These are phyloP conservation scores for Tribolium freemani DNA, from an alignment of 2,888 invertebrate genomes.

Conservation along the genomic window DNA sequence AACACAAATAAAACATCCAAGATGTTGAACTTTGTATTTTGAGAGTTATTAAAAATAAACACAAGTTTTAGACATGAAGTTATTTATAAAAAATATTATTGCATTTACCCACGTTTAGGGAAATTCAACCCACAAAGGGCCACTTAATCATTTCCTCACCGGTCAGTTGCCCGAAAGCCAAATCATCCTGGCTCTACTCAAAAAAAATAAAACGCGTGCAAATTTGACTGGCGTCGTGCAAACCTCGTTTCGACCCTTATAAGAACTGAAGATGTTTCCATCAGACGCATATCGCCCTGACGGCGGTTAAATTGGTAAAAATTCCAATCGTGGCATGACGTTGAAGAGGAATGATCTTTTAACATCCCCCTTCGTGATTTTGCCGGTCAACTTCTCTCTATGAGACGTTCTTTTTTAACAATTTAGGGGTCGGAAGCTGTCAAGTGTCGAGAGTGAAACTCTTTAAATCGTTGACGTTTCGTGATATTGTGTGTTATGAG, in stretches of 20 bases:
- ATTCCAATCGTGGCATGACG: conserved; percentile 16
- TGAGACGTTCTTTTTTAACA: conserved; percentile 17
- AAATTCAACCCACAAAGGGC: too few relatives aligned
- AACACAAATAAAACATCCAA: not conserved
- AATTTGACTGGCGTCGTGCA: not conserved
- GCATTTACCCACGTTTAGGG: too few relatives aligned
- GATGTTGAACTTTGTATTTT: not conserved
- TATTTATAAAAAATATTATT: too few relatives aligned
- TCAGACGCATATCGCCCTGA: not conserved
- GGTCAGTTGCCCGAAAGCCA: not conserved
- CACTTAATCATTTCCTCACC: too few relatives aligned
- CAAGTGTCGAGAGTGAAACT: conserved; percentile 9
- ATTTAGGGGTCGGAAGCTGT: conserved; percentile 14
- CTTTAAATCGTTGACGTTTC: conserved; percentile 23
- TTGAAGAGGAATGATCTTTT: conserved; percentile 24
- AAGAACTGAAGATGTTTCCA: not conserved
- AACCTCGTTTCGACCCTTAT: not conserved
- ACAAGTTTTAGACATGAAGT: too few relatives aligned
- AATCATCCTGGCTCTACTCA: too few relatives aligned
- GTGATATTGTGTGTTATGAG: conserved; percentile 9
- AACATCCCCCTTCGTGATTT: conserved; percentile 12
- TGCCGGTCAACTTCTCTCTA: conserved; percentile 17
- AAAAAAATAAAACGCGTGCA: not conserved
- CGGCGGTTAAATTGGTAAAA: conserved; percentile 13
- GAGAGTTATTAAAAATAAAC: not conserved